phyloP scores from a whole-genome alignment of 2,113 vertebrate species.

The Gopherus evgoodei region DNA sequence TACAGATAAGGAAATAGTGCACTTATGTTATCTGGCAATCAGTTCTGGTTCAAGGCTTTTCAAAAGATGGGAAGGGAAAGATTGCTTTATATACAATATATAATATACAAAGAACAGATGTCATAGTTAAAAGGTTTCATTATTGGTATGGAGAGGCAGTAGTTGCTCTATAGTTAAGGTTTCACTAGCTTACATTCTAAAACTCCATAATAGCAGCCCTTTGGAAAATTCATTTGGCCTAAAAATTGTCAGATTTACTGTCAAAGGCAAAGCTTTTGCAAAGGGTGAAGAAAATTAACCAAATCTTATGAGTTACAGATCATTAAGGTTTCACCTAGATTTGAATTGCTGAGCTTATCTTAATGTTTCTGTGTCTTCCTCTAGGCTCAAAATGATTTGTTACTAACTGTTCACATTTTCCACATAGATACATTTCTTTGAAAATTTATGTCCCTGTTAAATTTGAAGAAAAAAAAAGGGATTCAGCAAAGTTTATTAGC shows the following conservation, averaged over 20 bases:
- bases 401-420: background rate
- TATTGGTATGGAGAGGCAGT: background rate
- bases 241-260: background rate
- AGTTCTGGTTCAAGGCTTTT: background rate
- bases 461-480: background rate
- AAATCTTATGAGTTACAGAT: background rate
- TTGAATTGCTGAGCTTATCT: background rate
- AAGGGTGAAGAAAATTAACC: background rate
- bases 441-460: background rate
- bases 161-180: background rate
- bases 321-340: background rate
- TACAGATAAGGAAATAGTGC: background rate
- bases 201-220: background rate
- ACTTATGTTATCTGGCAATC: background rate
- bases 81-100: background rate
- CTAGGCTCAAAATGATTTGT: background rate
- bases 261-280: background rate
- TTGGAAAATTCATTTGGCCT: background rate
- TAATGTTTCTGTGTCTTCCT: background rate
- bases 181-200: background rate
- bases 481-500: background rate
- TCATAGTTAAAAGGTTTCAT: background rate
- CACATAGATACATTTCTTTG: background rate
- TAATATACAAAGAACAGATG: background rate
- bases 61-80: background rate